Evolutionary conservation across 1,140 invertebrate species (phyloP), one percentile per base, ranked within the genome.

Genomic region (Aporrectodea caliginosa): DNA sequence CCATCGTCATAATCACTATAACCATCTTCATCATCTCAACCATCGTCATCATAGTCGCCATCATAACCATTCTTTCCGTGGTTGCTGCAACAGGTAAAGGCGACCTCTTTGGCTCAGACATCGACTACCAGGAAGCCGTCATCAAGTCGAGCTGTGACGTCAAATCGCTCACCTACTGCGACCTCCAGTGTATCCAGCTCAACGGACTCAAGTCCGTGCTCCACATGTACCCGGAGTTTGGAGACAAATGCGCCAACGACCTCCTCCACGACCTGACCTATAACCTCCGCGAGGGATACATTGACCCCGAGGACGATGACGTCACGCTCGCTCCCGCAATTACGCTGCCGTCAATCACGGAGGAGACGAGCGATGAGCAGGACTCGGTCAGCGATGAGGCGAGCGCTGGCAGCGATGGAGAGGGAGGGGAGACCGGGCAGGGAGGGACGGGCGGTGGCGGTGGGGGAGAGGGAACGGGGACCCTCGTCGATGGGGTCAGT

Each of bases 261-360:
- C 96, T 98, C 83, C 94, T 95, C 84, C 96, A 98, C 85, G 96
- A 98, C 88, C 90, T 98, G 70, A 97, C 96, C 0, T 97, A 95
- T 88, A 98, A 98, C 88, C 90, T 98, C 30, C 90, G 96, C 31
- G 96, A 98, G 88, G 95, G 95, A 0, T 83, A 82, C 72, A 84
- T 86, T 30, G 86, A 86, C 31, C 81, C 81, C 6, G 84, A 85
- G 75, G 85, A 76, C 34, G 43, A 76, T 43, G 75, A 76, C 27
- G 75, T 30, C 33, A 72, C n/a, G n/a, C 31, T 29, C 70, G 43
- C 35, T 35, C 43, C 43, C 43, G 43, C 43, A 6, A 58, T 58
- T 12, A 76, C 35, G 29, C 43, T 76, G 16, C 75, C 75, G 6
- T 76, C 75, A n/a, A 76, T 76, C 16, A 76, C 75, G 31, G 32